Evolutionary conservation across 2,797 vertebrate genomes (phyloP).

Genomic region (Artibeus jamaicensis): DNA sequence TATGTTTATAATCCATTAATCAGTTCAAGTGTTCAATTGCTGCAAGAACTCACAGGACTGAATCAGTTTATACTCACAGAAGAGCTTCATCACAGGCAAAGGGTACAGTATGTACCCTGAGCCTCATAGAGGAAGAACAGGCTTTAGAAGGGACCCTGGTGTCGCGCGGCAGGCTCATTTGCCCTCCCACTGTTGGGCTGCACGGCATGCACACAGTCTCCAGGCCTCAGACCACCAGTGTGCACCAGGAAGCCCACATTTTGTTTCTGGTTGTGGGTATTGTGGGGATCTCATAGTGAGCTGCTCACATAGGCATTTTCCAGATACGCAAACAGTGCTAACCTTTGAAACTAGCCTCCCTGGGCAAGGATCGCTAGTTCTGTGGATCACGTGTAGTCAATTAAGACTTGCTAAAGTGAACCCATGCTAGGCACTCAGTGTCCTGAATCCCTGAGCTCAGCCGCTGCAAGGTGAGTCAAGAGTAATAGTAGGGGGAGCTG

Average conservation of each 20-base stretch:
- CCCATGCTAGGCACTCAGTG: not conserved
- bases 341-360: not conserved
- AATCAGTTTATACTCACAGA: not conserved
- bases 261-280: not conserved
- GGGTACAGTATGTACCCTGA: too few relatives aligned
- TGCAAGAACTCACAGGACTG: not conserved
- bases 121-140: not conserved
- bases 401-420: not conserved
- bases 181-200: too few relatives aligned
- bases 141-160: not conserved
- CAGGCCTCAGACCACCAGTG: not conserved
- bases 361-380: not conserved
- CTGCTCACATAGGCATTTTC: not conserved
- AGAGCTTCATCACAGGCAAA: not conserved
- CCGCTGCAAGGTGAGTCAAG: not conserved
- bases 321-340: not conserved
- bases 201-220: fast-evolving
- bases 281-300: not conserved
- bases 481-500: not conserved
- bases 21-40: not conserved
- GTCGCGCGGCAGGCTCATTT: not conserved
- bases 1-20: not conserved
- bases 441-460: not conserved
- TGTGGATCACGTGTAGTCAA: not conserved
- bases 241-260: not conserved